phyloP scores from a whole-genome alignment of 2,888 invertebrate species.

The Coecobrya sp. region DNA sequence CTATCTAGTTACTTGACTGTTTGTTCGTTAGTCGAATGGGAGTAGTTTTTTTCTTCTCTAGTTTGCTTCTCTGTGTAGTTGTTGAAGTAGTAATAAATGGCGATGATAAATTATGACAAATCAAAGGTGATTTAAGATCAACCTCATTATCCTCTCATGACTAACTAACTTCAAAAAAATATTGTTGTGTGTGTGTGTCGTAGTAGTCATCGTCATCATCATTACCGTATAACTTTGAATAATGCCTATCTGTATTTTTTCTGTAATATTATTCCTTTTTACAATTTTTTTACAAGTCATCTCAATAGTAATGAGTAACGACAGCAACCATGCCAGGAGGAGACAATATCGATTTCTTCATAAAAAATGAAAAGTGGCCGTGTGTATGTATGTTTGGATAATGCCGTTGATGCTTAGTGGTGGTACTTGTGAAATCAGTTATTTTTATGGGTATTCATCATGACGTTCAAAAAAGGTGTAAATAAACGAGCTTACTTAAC shows the following conservation, averaged over 20 bases:
- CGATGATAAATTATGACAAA: conserved; percentile 72
- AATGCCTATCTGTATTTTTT: conserved; percentile 11
- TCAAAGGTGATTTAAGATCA: conserved; percentile 81
- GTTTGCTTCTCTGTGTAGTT: conserved; percentile 22
- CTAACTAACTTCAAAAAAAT: conserved; percentile 60
- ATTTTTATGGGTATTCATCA: conserved; percentile 50
- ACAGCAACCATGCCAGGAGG: conserved; percentile 46
- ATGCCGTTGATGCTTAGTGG: conserved; percentile 27
- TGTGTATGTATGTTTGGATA: neutral
- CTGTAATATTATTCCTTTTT: conserved; percentile 11
- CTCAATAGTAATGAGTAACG: conserved; percentile 45
- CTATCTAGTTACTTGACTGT: conserved; percentile 29
- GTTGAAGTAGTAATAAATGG: conserved; percentile 49
- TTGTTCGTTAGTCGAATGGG: conserved; percentile 34
- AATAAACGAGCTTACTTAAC: conserved; percentile 72
- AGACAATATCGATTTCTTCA: conserved; percentile 60
- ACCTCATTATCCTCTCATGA: conserved; percentile 79
- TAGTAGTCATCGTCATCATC: conserved; percentile 15
- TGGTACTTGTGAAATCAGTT: conserved; percentile 49
- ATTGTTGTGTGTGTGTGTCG: conserved; percentile 4
- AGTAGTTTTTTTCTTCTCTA: conserved; percentile 24
- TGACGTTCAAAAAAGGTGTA: conserved; percentile 61
- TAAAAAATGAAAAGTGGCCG: conserved; percentile 32
- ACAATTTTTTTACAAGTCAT: conserved; percentile 23
- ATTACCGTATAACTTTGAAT: conserved; percentile 10